Evolutionary conservation across 2,113 vertebrate species (phyloP), one percentile per base, ranked within the genome.

Genomic region (Sapayoa aenigma): DNA sequence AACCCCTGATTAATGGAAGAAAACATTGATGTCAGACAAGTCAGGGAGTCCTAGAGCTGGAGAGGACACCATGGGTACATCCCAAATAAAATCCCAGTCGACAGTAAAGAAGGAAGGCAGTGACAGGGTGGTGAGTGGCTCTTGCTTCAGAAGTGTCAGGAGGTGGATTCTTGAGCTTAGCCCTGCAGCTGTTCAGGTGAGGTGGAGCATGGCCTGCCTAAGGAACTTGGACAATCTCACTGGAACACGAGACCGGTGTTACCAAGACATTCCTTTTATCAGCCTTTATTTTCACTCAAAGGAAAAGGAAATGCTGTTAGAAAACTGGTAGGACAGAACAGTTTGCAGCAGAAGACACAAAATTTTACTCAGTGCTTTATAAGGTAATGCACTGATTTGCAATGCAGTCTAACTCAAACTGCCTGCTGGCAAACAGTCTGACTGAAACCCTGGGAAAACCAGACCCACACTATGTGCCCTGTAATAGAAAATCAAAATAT

Each of bases 371-470:
- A 52, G 31, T 68, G 56, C 79, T 96, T 94, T 88, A 88, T 88
- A 94, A 80, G 85, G 87, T 52, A 90, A 92, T 62, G 59, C 6
- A 20, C 35, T 63, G 60, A 47, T 67, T 44, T 41, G 44, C 55
- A 37, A 67, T 9, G n/a, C 53, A 80, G 59, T 76, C 46, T 73
- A 83, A 93, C 30, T 80, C 63, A 63, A 72, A 93, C 53, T 87
- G 87, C 30, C 75, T 89, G 85, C 67, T 95, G 95, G 89, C 66
- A 93, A 72, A 75, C 11, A 13, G 46, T 67, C 47, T 2, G 6
- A 83, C 67, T 74, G 58, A 90, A 50, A 85, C 52, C 78, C 93
- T 90, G 95, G 78, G 95, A 95, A 97, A 97, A 90, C 60, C 50
- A 91, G 82, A 83, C 67, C 85, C 77, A 37, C 16, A 49, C 42